A percentile compares a stretch with the other conserved stretches of the same genome.
Evolutionary conservation across 2,113 vertebrate genomes (phyloP).

Genomic region (Xenopus tropicalis): UCB_Xtro_10.0 CM004446.2:124487501-124488000

Average conservation of each 20-base stretch:
- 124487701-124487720: background rate
- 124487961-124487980: no score
- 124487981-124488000: no score
- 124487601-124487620: constrained; percentile 5
- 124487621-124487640: background rate
- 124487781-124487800: no score
- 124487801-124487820: no score
- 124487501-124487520: background rate
- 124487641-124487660: constrained; percentile 1
- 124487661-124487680: constrained; percentile 1
- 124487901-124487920: no score
- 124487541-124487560: constrained; percentile 1
- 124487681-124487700: background rate
- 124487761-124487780: background rate
- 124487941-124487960: no score
- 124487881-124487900: no score
- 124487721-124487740: background rate
- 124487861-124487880: no score
- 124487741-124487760: background rate
- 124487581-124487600: background rate
- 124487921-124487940: no score
- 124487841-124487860: no score
- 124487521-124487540: constrained; percentile 1
- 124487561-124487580: constrained; percentile 5
- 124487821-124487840: no score